Evolutionary conservation across 2,797 vertebrate species (phyloP).

Genomic region (Pseudochromis fuscus): DNA sequence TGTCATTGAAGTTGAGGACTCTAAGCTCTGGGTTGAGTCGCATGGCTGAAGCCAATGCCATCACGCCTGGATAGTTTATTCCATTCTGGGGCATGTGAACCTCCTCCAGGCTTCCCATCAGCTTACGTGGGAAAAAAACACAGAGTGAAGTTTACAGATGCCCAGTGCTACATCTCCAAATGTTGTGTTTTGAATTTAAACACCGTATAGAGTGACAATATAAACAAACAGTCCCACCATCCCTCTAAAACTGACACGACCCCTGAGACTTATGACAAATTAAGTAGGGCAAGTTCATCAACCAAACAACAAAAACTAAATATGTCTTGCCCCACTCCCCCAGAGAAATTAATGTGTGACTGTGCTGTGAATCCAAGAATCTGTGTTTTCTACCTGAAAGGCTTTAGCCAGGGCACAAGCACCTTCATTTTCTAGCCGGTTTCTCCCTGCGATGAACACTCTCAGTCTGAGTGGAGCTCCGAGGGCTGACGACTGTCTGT

Average conservation of each 20-base stretch:
- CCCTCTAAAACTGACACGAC: not conserved
- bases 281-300: too few species aligned
- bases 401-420: conserved; percentile 93
- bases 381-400: conserved; percentile 86
- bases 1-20: conserved; percentile 96
- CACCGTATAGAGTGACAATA: not conserved
- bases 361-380: not conserved
- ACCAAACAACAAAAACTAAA: too few species aligned
- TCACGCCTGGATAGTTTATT: conserved; percentile 92
- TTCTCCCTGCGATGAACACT: conserved; percentile 95
- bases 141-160: not conserved
- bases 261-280: too few species aligned
- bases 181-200: not conserved
- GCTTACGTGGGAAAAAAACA: conserved; percentile 68
- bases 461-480: conserved; percentile 90
- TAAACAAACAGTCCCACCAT: not conserved
- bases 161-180: not conserved
- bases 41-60: conserved; percentile 91
- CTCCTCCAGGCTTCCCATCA: conserved; percentile 95
- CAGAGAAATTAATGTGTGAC: too few species aligned
- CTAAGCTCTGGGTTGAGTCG: conserved; percentile 90
- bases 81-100: conserved; percentile 98
- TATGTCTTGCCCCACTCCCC: too few species aligned
- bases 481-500: conserved; percentile 86
- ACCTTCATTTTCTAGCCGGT: conserved; percentile 96